Conservation (phyloP, 2,797 vertebrate genomes). For the Pangasius mekongensis region DNA sequence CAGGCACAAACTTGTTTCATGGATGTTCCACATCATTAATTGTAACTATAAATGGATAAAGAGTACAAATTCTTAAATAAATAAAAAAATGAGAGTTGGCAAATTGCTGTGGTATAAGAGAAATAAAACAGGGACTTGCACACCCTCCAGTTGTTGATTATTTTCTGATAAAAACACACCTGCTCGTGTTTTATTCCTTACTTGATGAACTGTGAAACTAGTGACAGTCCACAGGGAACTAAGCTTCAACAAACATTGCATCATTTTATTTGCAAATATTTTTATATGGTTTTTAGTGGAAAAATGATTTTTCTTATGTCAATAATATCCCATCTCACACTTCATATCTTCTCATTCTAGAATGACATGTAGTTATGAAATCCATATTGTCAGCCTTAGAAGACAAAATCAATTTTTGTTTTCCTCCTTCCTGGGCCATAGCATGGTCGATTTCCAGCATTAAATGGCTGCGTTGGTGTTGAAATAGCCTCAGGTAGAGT, state of each 20-base stretch:
- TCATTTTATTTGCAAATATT: not conserved
- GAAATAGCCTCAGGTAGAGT: not conserved
- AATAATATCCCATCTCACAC: not conserved
- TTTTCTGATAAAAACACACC: not conserved
- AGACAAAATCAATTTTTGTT: conserved; percentile 23
- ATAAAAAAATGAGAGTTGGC: not conserved
- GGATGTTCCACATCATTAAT: not conserved
- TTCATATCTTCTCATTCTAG: not conserved
- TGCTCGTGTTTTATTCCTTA: not conserved
- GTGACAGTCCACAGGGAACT: not conserved
- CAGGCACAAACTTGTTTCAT: not conserved
- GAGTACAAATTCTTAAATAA: not conserved
- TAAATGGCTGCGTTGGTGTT: conserved; percentile 10
- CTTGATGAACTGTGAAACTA: not conserved
- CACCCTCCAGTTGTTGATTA: not conserved
- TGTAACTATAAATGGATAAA: not conserved
- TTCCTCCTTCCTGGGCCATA: not conserved
- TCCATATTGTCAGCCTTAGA: conserved; percentile 17
- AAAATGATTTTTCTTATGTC: not conserved
- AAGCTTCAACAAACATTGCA: not conserved
- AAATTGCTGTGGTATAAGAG: not conserved
- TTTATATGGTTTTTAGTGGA: not conserved
- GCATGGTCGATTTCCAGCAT: conserved; percentile 16
- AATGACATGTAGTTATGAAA: conserved; percentile 3
- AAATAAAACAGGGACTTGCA: not conserved